Evolutionary conservation across 2,113 vertebrate genomes (phyloP).

Genomic region (Corythoichthys intestinalis): DNA sequence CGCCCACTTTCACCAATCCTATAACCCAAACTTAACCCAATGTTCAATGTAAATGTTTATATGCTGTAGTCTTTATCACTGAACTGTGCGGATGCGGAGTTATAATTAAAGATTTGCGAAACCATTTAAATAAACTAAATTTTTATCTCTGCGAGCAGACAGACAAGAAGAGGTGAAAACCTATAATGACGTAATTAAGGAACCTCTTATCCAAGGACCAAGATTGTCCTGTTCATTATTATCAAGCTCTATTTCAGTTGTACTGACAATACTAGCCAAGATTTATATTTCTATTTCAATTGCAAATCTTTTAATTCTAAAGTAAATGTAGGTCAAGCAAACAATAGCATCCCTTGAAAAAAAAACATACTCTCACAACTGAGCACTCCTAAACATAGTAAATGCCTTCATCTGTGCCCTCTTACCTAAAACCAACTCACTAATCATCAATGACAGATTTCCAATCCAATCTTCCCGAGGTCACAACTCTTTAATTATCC

Average conservation of each 20-base stretch:
- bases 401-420: conserved; percentile 17
- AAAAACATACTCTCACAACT: background rate
- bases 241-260: too few relatives aligned
- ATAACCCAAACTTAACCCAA: too few relatives aligned
- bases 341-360: background rate
- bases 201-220: too few relatives aligned
- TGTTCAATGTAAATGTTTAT: background rate
- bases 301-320: background rate
- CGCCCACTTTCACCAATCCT: too few relatives aligned
- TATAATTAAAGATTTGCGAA: too few relatives aligned
- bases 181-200: too few relatives aligned
- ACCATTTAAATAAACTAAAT: too few relatives aligned
- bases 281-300: background rate
- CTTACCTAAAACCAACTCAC: conserved; percentile 58
- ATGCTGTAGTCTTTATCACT: too few relatives aligned
- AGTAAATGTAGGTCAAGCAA: background rate
- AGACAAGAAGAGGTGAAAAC: too few relatives aligned
- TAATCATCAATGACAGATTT: conserved; percentile 54
- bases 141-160: too few relatives aligned
- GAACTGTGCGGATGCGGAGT: too few relatives aligned
- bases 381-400: conserved; percentile 19
- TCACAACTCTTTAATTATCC: conserved; percentile 72
- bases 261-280: background rate
- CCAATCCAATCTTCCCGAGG: conserved; percentile 49
- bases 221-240: too few relatives aligned